Base-by-base conservation (phyloP, 2,797 vertebrate species). In the Benthosema pterotum region DNA sequence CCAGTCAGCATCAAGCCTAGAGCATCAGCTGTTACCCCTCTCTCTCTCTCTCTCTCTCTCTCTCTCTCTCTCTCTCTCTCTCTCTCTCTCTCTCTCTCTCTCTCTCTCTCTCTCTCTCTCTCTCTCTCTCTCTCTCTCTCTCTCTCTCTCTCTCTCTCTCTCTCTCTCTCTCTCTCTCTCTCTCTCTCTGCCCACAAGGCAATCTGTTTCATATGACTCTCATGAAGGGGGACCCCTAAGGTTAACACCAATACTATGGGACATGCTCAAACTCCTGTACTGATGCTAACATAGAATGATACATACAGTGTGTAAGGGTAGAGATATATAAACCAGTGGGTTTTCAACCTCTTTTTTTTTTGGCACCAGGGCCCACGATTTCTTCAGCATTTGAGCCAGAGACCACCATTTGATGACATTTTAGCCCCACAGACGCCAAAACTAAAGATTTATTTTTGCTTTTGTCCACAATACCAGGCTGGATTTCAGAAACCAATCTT, bases 161-260 rank as follows among this genome's bases (percentile, higher is more conserved):
- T 53, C 52, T 32, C 52, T 53, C 52, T 54, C 52, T 54, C 52
- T 54, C 52, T 54, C 28, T 48, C 48, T 51, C 43, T 6, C 56
- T 60, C 52, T 11, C 42, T 28, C 49, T 18, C 43, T 53, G 17
- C 45, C 54, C 57, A 52, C 77, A 84, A 83, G 78, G 83, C 88
- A 91, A 91, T 90, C 85, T 91, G 80, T 80, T 85, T 90, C 88
- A 89, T 85, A 89, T 91, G 89, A 90, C 86, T 85, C 13, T 63
- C 49, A 38, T 38, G 63, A 63, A 50, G 74, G 73, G 61, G 43
- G 52, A 32, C n/a, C 19, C 22, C 3, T 16, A 61, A 52, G 67
- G 71, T 74, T 58, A 48, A 55, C 4, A 19, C 12, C 50, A 1
- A 11, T 16, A 3, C 15, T 7, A n/a, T 16, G 42, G 13, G 15